Evolutionary conservation across 1,140 invertebrate genomes (phyloP).

Genomic region (Callitettix versicolor): DNA sequence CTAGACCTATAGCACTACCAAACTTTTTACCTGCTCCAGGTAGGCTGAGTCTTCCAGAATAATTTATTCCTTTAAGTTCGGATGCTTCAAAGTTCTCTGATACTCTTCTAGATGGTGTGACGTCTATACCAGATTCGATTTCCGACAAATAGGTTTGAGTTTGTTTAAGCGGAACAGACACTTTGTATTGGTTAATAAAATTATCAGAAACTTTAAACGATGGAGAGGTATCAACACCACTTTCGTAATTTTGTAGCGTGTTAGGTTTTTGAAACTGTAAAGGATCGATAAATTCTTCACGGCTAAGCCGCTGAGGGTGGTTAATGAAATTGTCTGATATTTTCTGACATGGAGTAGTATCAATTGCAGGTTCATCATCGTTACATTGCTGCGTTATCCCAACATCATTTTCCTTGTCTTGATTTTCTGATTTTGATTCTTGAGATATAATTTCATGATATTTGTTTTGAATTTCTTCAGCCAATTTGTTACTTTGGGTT

Average conservation of each 20-base stretch:
- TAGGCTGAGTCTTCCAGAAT: background rate
- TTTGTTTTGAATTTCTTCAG: too few relatives aligned
- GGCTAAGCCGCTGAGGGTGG: slow-evolving; percentile 9
- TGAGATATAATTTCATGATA: too few relatives aligned
- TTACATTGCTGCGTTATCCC: background rate
- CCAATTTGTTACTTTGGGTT: too few relatives aligned
- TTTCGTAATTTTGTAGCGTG: slow-evolving; percentile 3
- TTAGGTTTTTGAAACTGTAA: background rate
- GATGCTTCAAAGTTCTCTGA: slow-evolving; percentile 10
- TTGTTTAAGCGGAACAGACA: slow-evolving; percentile 2
- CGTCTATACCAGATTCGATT: slow-evolving; percentile 10
- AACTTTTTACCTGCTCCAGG: slow-evolving; percentile 2
- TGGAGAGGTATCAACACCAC: slow-evolving; percentile 24
- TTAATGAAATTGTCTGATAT: slow-evolving; percentile 22
- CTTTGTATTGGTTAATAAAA: slow-evolving; percentile 4
- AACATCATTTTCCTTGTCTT: too few relatives aligned
- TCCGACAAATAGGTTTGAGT: background rate
- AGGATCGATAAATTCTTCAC: background rate
- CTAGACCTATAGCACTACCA: slow-evolving; percentile 15
- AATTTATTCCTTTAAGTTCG: background rate
- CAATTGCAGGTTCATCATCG: slow-evolving; percentile 8
- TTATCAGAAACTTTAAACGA: slow-evolving; percentile 22
- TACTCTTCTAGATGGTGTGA: slow-evolving; percentile 10
- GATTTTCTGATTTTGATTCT: too few relatives aligned
- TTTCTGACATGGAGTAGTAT: slow-evolving; percentile 15